Evolutionary conservation across 2,797 vertebrate species (phyloP).

Genomic region (Sparidentex hasta): DNA sequence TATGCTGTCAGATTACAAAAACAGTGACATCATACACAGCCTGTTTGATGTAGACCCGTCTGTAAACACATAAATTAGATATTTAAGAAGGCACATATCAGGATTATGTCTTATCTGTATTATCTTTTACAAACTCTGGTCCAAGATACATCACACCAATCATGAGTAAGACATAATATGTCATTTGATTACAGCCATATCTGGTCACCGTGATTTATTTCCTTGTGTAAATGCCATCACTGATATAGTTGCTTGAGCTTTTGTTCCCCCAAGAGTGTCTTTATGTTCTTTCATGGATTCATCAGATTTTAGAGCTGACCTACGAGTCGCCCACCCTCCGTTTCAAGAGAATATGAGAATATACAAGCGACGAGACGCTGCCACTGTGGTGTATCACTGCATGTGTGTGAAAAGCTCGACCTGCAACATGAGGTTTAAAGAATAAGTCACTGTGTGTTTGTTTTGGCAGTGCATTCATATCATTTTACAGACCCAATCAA

Average conservation of each 20-base stretch:
- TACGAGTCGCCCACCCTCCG: constrained; percentile 6
- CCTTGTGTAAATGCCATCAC: constrained; percentile 41
- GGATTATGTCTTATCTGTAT: constrained; percentile 44
- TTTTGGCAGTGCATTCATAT: constrained; percentile 71
- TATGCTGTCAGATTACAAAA: constrained; percentile 63
- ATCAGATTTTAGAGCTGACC: constrained; percentile 58
- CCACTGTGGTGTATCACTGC: constrained; percentile 34
- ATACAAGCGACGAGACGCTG: constrained; percentile 31
- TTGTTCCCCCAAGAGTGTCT: constrained; percentile 18
- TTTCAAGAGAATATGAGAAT: constrained; percentile 50
- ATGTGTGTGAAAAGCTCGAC: constrained; percentile 77
- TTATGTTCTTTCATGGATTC: constrained; percentile 37
- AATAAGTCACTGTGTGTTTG: constrained; percentile 73
- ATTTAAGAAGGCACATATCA: constrained; percentile 49
- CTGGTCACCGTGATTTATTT: constrained; percentile 45
- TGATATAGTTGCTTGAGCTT: constrained; percentile 36
- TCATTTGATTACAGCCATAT: constrained; percentile 40
- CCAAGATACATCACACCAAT: constrained; percentile 62
- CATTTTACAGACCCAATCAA: constrained; percentile 75
- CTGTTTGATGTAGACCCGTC: constrained; percentile 38
- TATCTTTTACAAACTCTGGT: constrained; percentile 46
- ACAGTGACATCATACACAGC: constrained; percentile 65
- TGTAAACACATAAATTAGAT: constrained; percentile 63
- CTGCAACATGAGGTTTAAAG: constrained; percentile 74
- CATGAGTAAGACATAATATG: constrained; percentile 45